Percentiles rank a stretch among this genome's conserved stretches.
Conservation (phyloP, 2,797 vertebrate species). For the Champsocephalus gunnari region DNA sequence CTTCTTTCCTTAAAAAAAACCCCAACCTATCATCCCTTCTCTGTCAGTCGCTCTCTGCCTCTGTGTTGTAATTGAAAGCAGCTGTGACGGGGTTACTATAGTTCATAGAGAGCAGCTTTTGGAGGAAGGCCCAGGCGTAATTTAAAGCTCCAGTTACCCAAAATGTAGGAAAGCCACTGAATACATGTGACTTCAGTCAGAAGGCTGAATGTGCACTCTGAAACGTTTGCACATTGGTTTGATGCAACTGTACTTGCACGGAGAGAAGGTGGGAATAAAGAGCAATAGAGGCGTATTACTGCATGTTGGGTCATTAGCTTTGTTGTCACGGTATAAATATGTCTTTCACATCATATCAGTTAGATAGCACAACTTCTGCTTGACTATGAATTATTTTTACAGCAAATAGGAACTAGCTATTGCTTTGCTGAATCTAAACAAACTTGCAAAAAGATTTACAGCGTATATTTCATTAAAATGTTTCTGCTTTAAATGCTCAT, state of each 20-base stretch:
- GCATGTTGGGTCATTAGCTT: conserved; percentile 15
- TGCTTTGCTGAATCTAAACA: not conserved
- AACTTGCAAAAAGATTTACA: not conserved
- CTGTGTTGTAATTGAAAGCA: conserved; percentile 85
- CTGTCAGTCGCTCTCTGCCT: conserved; percentile 50
- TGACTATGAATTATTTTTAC: not conserved
- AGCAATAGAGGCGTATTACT: too few relatives aligned
- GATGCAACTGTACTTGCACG: conserved; percentile 1
- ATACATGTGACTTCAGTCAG: conserved; percentile 23
- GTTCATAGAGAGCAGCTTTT: conserved; percentile 68
- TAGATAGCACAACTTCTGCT: not conserved
- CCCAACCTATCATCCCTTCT: conserved; percentile 39
- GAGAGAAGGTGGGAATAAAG: too few relatives aligned
- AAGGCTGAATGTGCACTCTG: conserved; percentile 25
- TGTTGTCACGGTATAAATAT: not conserved
- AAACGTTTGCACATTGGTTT: conserved; percentile 21
- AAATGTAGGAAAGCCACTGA: conserved; percentile 42
- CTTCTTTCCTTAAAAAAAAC: conserved; percentile 52
- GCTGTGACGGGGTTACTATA: conserved; percentile 83
- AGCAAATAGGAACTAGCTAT: not conserved
- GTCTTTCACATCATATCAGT: conserved; percentile 5
- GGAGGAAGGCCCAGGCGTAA: conserved; percentile 50
- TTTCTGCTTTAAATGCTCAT: too few relatives aligned
- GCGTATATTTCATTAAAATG: too few relatives aligned
- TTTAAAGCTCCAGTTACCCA: conserved; percentile 54